These are phyloP conservation scores for Axinella damicornis DNA, from an alignment of 37 sponge, comb jelly and placozoan genomes.

Conservation along the genomic window DNA sequence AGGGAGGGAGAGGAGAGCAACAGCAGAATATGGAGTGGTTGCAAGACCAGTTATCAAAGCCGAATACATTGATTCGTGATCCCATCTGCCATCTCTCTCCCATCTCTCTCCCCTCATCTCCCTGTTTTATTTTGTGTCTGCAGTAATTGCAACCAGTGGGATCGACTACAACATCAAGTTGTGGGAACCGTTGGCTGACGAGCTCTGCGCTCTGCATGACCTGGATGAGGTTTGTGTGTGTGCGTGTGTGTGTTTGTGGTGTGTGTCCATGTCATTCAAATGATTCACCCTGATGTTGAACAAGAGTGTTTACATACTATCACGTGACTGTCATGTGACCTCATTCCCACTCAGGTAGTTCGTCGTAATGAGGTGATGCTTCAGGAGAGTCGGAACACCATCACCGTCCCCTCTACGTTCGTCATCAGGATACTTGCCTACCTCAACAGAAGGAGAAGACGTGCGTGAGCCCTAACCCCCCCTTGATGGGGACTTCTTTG, in stretches of 20 bases:
- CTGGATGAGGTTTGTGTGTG: conserved; percentile 58
- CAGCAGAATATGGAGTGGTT: no score
- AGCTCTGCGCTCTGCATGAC: conserved; percentile 42
- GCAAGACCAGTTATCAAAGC: no score
- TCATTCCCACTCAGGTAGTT: conserved; percentile 45
- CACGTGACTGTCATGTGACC: background rate
- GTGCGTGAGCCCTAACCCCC: background rate
- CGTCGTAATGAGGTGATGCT: conserved; percentile 82
- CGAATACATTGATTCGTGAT: no score
- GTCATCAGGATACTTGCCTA: conserved; percentile 74
- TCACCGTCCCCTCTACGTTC: conserved; percentile 78
- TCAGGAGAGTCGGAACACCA: conserved; percentile 76
- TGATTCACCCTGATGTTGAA: no score
- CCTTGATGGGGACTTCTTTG: no score
- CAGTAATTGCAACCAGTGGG: conserved; percentile 89
- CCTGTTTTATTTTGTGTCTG: background rate
- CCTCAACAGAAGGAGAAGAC: conserved; percentile 71
- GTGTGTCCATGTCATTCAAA: no score
- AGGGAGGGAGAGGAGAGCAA: no score
- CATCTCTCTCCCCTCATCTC: no score
- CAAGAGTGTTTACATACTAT: no score
- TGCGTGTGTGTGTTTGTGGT: no score
- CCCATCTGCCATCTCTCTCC: no score
- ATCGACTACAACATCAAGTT: conserved; percentile 91
- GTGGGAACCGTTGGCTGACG: conserved; percentile 74